These are phyloP conservation scores for Aegithalos caudatus DNA, from an alignment of 2,113 vertebrate species.

Conservation along the genomic window DNA sequence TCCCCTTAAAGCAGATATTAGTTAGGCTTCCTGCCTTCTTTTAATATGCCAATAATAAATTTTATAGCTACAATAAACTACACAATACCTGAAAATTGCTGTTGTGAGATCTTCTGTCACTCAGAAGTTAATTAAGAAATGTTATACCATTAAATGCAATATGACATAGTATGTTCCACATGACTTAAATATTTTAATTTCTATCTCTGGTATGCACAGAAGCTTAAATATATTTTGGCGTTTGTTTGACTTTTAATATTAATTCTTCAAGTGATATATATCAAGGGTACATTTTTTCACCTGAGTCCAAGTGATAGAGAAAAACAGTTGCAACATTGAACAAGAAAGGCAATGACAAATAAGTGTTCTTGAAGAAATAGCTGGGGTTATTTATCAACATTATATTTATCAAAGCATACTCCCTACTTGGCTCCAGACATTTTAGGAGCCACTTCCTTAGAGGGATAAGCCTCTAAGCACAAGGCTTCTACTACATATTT, in stretches of 20 bases:
- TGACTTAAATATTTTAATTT: neutral
- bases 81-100: slow-evolving; percentile 5
- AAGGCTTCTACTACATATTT: neutral
- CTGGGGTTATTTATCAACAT: neutral
- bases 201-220: neutral
- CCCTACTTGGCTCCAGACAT: neutral
- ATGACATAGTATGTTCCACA: neutral
- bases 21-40: slow-evolving; percentile 1
- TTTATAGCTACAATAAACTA: slow-evolving; percentile 8
- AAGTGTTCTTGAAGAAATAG: neutral
- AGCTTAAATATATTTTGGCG: neutral
- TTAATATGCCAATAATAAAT: slow-evolving; percentile 16
- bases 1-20: neutral
- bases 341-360: neutral
- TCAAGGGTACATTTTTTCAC: neutral
- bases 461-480: neutral
- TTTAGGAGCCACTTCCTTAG: neutral
- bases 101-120: neutral
- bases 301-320: neutral
- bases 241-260: neutral
- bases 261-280: neutral
- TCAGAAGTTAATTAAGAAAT: slow-evolving; percentile 34
- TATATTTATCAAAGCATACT: neutral
- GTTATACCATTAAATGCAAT: neutral
- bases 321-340: neutral